Base-by-base conservation (phyloP, 2,797 vertebrate genomes). In the Scolopax bukidnonensis region DNA sequence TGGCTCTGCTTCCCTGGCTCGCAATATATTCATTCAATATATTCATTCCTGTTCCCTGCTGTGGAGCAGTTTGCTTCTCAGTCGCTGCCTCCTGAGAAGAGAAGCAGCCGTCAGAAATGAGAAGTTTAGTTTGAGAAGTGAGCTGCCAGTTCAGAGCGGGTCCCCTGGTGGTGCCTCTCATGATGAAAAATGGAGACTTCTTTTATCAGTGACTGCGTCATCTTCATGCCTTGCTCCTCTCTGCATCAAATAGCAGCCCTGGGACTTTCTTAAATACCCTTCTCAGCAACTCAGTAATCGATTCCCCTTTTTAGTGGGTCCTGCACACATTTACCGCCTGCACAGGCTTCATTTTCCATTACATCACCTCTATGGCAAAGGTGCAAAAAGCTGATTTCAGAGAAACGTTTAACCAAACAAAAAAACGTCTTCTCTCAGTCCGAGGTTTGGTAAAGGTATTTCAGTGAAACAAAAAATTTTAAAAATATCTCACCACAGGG, bases 211-310 rank as follows among this genome's bases (percentile, higher is more conserved):
- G 47, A 7, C 50, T 16, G 50, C 3, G 4, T 53, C 73, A 28
- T 79, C 27, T 43, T 45, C 60, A n/a, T 20, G 8, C 75, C 3
- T 1, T 25, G 12, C 64, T 76, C 28, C n/a, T 51, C 21, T 51
- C 36, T n/a, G 51, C 16, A 2, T 2, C 41, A n/a, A 11, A 16
- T 4, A 40, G 11, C 60, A 25, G 40, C 32, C 32, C 63, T 43
- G 64, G 28, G 30, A 16, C 47, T 47, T 54, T 33, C 74, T 65
- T 23, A n/a, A 47, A 16, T 8, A 7, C 48, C 20, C n/a, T 38
- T 25, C 40, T 56, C 3, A 1, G 84, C 38, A 17, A 4, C 1
- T 0, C 53, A 12, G 28, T 4, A 13, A 43, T 41, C 1, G 0
- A 4, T 54, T 69, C 50, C 47, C 43, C 54, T 14, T 70, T 41